A percentile compares a stretch with the other conserved stretches of the same genome.
These are phyloP conservation scores for Proteles cristata DNA, from an alignment of 2,113 vertebrate genomes.

Conservation along the genomic window DNA sequence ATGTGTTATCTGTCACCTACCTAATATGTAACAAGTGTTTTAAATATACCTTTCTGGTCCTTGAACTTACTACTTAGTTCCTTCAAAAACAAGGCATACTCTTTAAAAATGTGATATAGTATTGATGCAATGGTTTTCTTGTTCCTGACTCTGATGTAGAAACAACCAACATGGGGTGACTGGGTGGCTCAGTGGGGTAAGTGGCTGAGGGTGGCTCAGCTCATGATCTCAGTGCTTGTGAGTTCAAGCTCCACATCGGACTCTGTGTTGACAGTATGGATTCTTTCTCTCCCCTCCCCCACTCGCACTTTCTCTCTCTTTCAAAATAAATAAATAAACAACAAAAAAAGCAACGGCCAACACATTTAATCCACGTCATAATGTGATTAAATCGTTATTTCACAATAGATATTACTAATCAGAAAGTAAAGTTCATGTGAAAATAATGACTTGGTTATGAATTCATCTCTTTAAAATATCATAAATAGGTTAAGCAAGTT, in stretches of 20 bases:
- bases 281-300: no score
- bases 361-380: not conserved
- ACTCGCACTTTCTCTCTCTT: no score
- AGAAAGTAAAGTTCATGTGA: not conserved
- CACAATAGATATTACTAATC: not conserved
- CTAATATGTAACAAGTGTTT: not conserved
- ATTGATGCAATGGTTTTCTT: not conserved
- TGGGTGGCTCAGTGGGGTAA: no score
- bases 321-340: no score
- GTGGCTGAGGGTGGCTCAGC: no score
- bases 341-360: not conserved
- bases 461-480: not conserved
- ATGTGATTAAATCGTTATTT: not conserved
- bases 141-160: not conserved
- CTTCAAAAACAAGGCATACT: not conserved
- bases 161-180: not conserved
- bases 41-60: constrained; percentile 5
- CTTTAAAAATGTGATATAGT: not conserved
- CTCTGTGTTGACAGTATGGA: no score
- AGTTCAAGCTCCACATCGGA: no score
- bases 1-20: not conserved
- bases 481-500: not conserved
- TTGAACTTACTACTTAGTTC: not conserved
- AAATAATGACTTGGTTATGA: not conserved
- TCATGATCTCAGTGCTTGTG: no score